Conservation (phyloP, 92 coral and sea anemone species). For the Palythoa heliodiscus region DNA sequence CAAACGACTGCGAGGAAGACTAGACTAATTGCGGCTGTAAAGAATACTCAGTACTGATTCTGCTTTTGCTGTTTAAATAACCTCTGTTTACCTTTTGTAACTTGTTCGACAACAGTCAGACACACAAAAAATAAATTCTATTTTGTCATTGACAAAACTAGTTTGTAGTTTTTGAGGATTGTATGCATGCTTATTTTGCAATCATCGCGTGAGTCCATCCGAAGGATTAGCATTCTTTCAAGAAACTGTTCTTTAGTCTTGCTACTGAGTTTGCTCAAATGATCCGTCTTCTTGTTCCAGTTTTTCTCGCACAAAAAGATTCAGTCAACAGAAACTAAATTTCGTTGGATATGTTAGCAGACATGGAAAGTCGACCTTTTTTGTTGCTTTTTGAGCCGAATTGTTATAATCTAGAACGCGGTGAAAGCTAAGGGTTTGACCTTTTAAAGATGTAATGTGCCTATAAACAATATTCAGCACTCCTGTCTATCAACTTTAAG, state of each 20-base stretch:
- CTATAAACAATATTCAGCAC: background rate
- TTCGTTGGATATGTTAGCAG: too few species aligned
- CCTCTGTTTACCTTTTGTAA: too few species aligned
- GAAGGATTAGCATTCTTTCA: background rate
- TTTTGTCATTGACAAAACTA: too few species aligned
- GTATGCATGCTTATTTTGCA: background rate
- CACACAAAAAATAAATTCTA: too few species aligned
- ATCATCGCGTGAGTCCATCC: background rate
- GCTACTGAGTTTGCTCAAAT: background rate
- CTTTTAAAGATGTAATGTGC: background rate
- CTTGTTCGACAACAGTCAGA: too few species aligned
- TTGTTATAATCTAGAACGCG: background rate
- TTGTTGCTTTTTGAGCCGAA: slow-evolving; percentile 1
- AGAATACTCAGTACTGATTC: too few species aligned
- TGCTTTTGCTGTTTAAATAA: too few species aligned
- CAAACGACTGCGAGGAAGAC: too few species aligned
- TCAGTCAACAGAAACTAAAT: too few species aligned
- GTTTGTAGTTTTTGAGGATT: background rate
- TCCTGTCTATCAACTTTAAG: background rate
- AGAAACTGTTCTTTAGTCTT: background rate
- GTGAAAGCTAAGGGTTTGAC: background rate
- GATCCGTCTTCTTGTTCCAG: background rate
- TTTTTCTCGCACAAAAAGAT: background rate
- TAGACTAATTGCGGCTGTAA: too few species aligned
- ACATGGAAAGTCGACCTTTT: background rate